A percentile compares a stretch with the other conserved stretches of the same genome.
Evolutionary conservation across 2,113 vertebrate genomes (phyloP).

Genomic region (Ardeotis arabs): DNA sequence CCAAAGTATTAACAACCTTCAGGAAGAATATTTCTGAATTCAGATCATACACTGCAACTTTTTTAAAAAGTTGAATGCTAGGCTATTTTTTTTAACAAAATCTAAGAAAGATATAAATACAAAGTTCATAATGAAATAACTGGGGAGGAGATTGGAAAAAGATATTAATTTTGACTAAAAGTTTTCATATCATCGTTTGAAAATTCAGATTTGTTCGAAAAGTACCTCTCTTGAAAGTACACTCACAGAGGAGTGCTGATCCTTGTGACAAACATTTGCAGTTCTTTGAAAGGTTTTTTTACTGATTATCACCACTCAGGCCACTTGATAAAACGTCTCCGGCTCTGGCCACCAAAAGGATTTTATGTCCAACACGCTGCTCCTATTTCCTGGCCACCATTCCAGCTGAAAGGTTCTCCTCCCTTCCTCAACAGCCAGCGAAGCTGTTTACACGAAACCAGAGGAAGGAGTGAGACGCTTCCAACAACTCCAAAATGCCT

Average conservation of each 20-base stretch:
- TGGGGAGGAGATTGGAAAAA: background rate
- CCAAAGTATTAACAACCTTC: background rate
- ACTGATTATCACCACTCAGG: background rate
- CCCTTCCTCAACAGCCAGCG: conserved; percentile 22
- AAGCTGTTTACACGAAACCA: conserved; percentile 43
- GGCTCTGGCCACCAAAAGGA: background rate
- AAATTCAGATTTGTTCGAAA: background rate
- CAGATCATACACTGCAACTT: background rate
- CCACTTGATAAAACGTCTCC: background rate
- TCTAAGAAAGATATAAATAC: background rate
- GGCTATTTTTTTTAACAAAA: background rate
- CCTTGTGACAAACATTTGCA: background rate
- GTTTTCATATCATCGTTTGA: background rate
- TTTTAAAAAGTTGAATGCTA: background rate
- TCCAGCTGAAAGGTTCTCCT: conserved; percentile 11
- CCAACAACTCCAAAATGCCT: conserved; percentile 36
- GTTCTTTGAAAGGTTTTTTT: background rate
- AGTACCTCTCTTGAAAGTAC: background rate
- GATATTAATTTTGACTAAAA: background rate
- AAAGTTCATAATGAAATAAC: background rate
- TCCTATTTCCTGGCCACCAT: background rate
- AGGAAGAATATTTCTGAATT: background rate
- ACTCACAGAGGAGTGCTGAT: background rate
- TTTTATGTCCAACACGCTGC: accelerated
- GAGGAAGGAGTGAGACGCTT: conserved; percentile 24